Evolutionary conservation across 2,888 invertebrate species (phyloP), one percentile per base, ranked within the genome.

Genomic region (Pandemis cinnamomeana): DNA sequence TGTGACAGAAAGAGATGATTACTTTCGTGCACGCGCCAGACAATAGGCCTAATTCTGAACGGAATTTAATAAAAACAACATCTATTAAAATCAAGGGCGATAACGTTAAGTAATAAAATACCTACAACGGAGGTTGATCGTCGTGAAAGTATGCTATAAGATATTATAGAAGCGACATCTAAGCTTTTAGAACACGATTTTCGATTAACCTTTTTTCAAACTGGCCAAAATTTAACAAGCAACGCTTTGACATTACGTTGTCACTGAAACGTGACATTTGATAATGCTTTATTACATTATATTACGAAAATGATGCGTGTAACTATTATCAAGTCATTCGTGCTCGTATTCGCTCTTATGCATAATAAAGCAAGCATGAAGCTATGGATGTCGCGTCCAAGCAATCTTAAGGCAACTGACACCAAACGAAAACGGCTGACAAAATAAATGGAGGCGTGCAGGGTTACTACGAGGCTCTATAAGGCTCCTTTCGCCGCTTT

Each of bases 371-470:
- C 62, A 46, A 72, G 72, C 72, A 46, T 36, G 13, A 73, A 73
- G 73, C 73, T 53, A 11, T 2, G 15, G 61, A 66, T 71, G 67
- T 71, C 71, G 75, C 75, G 51, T 67, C 71, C 53, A 71, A 74
- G 74, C 70, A 60, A 48, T 70, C 67, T 75, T 64, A 58, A 70
- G 76, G 71, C 76, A 76, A 73, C 76, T 72, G 63, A 71, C 76
- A 76, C 71, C 71, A 58, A 71, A 85, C 84, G 85, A 86, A 85
- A 84, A 87, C 86, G 88, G 88, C 89, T 84, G 85, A 84, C 79
- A 90, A 92, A 92, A 91, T 87, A 92, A 92, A 92, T 84, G 80
- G 87, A 90, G 89, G 93, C 93, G 93, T 93, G 93, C 93, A 93
- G 83, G 87, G 89, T 91, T 92, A 93, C 91, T 86, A 84, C 89